Percentiles rank a stretch among this genome's conserved stretches.
phyloP scores from a whole-genome alignment of 2,888 invertebrate species.

The Isoperla grammatica region DNA sequence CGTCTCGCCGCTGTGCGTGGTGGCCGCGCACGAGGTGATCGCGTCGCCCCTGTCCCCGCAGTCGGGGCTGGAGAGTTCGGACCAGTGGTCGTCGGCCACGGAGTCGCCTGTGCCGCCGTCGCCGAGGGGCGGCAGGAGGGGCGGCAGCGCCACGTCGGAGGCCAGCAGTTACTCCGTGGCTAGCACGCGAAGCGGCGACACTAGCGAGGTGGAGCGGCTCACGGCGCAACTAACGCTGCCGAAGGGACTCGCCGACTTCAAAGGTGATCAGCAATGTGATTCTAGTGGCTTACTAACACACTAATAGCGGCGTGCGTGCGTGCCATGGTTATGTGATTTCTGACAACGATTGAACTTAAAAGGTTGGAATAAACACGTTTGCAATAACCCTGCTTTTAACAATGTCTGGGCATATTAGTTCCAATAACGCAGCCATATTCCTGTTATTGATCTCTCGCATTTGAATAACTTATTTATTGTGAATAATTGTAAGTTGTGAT shows the following conservation, averaged over 20 bases:
- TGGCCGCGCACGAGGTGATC: background rate
- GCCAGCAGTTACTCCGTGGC: conserved; percentile 19
- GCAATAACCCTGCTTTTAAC: too few relatives aligned
- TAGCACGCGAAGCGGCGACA: conserved; percentile 22
- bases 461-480: too few relatives aligned
- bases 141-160: conserved; percentile 15
- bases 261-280: conserved; percentile 31
- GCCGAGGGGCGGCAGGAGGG: background rate
- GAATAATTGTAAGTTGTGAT: too few relatives aligned
- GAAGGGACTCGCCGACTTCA: conserved; percentile 37
- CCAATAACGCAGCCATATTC: too few relatives aligned
- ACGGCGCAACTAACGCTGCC: conserved; percentile 35
- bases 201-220: conserved; percentile 34
- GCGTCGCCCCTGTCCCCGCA: conserved; percentile 9
- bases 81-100: conserved; percentile 13
- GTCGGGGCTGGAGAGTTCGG: conserved; percentile 22
- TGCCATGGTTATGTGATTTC: too few relatives aligned
- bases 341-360: too few relatives aligned
- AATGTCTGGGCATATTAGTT: too few relatives aligned
- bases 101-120: conserved; percentile 13
- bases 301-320: too few relatives aligned
- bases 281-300: background rate
- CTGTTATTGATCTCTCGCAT: too few relatives aligned
- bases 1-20: conserved; percentile 4
- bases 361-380: too few relatives aligned